Base-by-base conservation (phyloP, 92 coral and sea anemone genomes). In the Umimayanthus kanabou region DNA sequence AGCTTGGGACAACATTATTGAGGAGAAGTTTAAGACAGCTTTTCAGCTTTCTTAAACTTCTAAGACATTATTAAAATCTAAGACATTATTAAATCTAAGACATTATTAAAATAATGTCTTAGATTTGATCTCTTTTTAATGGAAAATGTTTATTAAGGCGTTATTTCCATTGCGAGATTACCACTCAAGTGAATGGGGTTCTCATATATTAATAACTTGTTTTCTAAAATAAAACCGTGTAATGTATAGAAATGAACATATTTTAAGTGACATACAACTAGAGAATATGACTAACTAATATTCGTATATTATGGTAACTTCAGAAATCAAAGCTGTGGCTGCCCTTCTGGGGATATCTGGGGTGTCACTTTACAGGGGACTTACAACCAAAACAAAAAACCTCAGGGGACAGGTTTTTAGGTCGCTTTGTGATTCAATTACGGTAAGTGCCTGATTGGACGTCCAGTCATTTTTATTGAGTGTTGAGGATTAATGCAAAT, bases 291-390 rank as follows among this genome's bases (percentile, higher is more conserved):
- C 25, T 20, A 20, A 20, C 26, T 20, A 61, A 23, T 61, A 61
- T 81, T 81, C 66, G 58, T 72, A 20, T 16, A 20, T 42, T 30
- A 76, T 69, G 14, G 14, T 76, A 42, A 33, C 18, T 77, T 3
- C 80, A 96, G 98, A 96, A 80, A 92, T 96, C 91, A 96, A 96
- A 85, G 98, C 99, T 42, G 99, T 96, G 11, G 98, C 99, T 33
- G 94, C 98, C 14, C 87, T 96, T 64, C 94, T 96, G 37, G 99
- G 99, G 33, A 94, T 95, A 22, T 91, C 99, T 6, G 98, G 98
- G 64, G 96, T 92, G 16, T 93, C 99, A 30, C 80, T 96, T 64
- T 95, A 93, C 89, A 91, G 99, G 76, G 98, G 99, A 23, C 90
- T 96, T 83, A 95, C 99, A 2, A 96, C 95, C 28, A 95, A 90